Evolutionary conservation across 2,797 vertebrate genomes (phyloP), one percentile per base, ranked within the genome.

Genomic region (Parauchenoglanis ngamensis): DNA sequence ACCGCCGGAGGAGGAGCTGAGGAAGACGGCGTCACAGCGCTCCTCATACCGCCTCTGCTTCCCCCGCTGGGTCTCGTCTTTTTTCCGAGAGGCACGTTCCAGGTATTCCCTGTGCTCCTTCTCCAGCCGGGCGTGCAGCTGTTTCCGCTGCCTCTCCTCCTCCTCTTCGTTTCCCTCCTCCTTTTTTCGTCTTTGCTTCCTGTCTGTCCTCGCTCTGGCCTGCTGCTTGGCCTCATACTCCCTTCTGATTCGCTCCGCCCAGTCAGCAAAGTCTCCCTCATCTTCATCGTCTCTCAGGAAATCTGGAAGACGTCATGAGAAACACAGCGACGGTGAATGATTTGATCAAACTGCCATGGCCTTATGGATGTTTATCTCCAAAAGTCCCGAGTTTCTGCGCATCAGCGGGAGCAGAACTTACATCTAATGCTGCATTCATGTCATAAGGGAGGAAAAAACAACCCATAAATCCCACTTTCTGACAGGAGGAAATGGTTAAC

Each of bases 31-130:
- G 0, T 94, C 92, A 8, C 96, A 96, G 25, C 85, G 91, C 28
- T 94, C 94, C 23, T 96, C 94, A 0, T 97, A 97, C 1, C 89
- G 93, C 0, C 81, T 92, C 89, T 94, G 95, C 90, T 91, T 94
- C 2, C 95, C 94, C 82, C 40, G 92, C 0, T 90, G 93, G 1
- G 94, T 93, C 90, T 98, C 96, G 21, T 95, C 94, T 61, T 95
- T 94, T 91, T 97, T 97, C 13, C 94, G 94, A 0, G 84, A 89
- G 0, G 95, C 96, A 8, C 95, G 94, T 12, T 95, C 93, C 88
- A 92, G 87, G 90, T 97, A 98, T 85, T 96, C 96, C n/a, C 92
- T 89, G 6, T 96, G 96, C 57, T 97, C 96, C 76, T 87, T 93
- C 88, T 95, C 93, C 68, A 95, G 92, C 87, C 85, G 92, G 31